These are phyloP conservation scores for Diabrotica undecimpunctata DNA, from an alignment of 1,140 invertebrate genomes.

Conservation along the genomic window DNA sequence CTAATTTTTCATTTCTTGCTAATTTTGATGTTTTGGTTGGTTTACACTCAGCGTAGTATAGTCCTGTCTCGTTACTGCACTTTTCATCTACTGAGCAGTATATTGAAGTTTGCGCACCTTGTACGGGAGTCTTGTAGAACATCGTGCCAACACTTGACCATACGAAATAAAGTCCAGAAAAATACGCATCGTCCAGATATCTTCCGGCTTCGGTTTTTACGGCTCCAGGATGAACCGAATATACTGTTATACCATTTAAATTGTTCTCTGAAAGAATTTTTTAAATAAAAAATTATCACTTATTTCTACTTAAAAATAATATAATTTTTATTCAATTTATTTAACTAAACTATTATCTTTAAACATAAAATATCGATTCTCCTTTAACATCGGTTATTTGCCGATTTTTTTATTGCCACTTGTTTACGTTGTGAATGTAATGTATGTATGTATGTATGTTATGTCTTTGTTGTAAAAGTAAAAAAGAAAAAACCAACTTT, in stretches of 20 bases:
- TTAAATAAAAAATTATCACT: no score
- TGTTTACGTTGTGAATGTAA: no score
- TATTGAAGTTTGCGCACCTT: constrained; percentile 77
- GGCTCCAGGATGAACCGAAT: constrained; percentile 69
- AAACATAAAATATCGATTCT: no score
- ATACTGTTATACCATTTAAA: constrained; percentile 58
- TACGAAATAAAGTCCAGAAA: constrained; percentile 46
- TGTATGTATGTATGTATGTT: no score
- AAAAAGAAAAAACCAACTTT: constrained; percentile 7
- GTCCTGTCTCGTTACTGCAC: constrained; percentile 59
- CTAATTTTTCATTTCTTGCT: constrained; percentile 55
- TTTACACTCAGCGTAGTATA: constrained; percentile 59
- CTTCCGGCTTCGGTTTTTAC: constrained; percentile 71
- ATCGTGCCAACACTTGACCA: constrained; percentile 37
- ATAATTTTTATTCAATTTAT: no score
- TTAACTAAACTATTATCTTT: no score
- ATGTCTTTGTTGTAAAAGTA: no score
- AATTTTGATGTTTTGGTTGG: constrained; percentile 45
- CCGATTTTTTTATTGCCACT: no score
- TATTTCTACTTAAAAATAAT: no score
- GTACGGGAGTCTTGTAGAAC: constrained; percentile 59
- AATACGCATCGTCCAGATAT: constrained; percentile 56
- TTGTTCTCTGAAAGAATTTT: constrained; percentile 42
- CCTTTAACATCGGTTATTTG: no score
- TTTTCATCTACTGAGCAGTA: constrained; percentile 72